These are phyloP conservation scores for Neoarius graeffei DNA, from an alignment of 2,113 vertebrate genomes.

Conservation along the genomic window DNA sequence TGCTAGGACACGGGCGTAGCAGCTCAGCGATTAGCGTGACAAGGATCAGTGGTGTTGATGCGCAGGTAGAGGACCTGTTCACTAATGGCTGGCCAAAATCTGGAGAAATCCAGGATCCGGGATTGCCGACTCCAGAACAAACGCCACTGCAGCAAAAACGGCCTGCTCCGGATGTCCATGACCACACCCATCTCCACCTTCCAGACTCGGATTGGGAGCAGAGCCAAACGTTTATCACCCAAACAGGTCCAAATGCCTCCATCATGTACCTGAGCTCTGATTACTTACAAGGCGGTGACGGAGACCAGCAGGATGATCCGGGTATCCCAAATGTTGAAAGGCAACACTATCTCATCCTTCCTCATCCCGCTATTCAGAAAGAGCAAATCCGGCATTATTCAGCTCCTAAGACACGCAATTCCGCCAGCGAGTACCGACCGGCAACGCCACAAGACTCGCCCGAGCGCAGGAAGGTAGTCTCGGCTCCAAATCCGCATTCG, in stretches of 20 bases:
- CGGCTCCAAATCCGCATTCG: constrained; percentile 80
- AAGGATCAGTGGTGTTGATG: constrained; percentile 77
- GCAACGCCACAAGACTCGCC: constrained; percentile 83
- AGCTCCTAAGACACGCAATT: constrained; percentile 67
- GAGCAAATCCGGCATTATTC: constrained; percentile 61
- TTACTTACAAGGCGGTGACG: constrained; percentile 67
- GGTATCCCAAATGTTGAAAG: constrained; percentile 70
- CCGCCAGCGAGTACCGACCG: constrained; percentile 81
- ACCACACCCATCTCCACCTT: constrained; percentile 56
- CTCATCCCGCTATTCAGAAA: constrained; percentile 61
- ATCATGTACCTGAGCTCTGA: constrained; percentile 82
- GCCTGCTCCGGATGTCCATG: constrained; percentile 65
- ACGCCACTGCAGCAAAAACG: constrained; percentile 93
- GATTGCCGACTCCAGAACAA: constrained; percentile 92
- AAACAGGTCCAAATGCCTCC: constrained; percentile 72
- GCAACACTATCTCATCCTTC: constrained; percentile 74
- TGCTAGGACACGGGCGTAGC: constrained; percentile 82
- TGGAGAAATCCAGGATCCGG: constrained; percentile 81
- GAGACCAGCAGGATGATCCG: constrained; percentile 70
- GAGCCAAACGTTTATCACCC: constrained; percentile 82
- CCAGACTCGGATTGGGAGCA: constrained; percentile 84
- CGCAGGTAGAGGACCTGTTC: constrained; percentile 76
- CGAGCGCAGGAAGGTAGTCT: constrained; percentile 85
- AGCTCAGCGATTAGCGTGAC: constrained; percentile 92
- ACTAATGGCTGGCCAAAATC: constrained; percentile 88